A percentile compares a stretch with the other conserved stretches of the same genome.
Conservation (phyloP, 2,888 invertebrate genomes). For the Dynastes maya region DNA sequence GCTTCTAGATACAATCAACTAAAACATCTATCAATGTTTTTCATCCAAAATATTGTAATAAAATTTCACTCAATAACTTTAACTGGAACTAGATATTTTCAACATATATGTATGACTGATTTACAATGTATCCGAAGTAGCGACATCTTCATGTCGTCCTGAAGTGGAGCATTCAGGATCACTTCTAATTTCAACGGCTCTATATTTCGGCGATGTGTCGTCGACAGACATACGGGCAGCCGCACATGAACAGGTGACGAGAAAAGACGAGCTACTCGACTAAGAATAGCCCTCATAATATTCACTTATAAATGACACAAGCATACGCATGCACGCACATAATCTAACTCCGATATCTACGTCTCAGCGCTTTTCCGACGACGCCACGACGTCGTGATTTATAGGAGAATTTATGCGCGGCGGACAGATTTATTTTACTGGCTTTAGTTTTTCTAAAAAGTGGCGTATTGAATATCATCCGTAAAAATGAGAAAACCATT, state of each 20-base stretch:
- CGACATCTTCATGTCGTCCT: not conserved
- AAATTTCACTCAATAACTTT: too few relatives aligned
- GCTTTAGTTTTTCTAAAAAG: constrained; percentile 16
- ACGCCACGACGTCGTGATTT: constrained; percentile 30
- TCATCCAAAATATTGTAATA: too few relatives aligned
- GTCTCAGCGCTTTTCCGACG: constrained; percentile 32
- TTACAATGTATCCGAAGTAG: not conserved
- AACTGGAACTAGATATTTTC: not conserved
- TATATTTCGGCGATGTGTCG: not conserved
- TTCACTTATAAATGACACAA: constrained; percentile 58
- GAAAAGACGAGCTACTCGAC: constrained; percentile 56
- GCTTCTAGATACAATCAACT: too few relatives aligned
- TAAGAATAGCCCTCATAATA: constrained; percentile 60
- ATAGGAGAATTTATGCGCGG: constrained; percentile 17
- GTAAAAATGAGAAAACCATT: not conserved
- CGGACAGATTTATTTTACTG: constrained; percentile 30
- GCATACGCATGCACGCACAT: constrained; percentile 17
- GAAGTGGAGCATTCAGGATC: not conserved
- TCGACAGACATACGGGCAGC: constrained; percentile 47
- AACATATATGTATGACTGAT: not conserved
- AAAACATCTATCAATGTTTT: too few relatives aligned
- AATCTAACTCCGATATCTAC: constrained; percentile 25
- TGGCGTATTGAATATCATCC: constrained; percentile 26
- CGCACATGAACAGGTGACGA: constrained; percentile 59
- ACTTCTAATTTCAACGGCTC: constrained; percentile 29